phyloP scores from a whole-genome alignment of 1,140 invertebrate genomes.

The Sipha flava region DNA sequence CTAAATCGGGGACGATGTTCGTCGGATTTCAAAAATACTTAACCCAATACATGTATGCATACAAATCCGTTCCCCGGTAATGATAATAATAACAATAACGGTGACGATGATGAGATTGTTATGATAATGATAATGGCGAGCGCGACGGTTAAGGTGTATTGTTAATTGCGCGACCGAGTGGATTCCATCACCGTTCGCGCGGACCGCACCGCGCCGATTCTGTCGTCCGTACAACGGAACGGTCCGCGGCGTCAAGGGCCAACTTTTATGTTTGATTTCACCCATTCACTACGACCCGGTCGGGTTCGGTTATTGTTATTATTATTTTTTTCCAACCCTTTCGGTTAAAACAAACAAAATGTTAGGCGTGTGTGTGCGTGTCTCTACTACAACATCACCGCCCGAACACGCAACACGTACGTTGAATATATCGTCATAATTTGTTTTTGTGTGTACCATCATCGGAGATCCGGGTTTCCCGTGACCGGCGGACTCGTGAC shows the following conservation, averaged over 20 bases:
- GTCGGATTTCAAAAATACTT: too few relatives aligned
- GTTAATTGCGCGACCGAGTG: too few relatives aligned
- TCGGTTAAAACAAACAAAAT: neutral
- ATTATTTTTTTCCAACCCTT: neutral
- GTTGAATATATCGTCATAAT: slow-evolving; percentile 32
- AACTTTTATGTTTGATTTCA: too few relatives aligned
- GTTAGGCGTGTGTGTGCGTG: neutral
- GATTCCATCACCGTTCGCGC: too few relatives aligned
- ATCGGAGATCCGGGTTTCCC: neutral
- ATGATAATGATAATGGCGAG: neutral
- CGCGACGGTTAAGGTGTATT: too few relatives aligned
- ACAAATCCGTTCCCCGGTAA: neutral
- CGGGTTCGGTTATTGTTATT: neutral
- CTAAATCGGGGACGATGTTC: too few relatives aligned
- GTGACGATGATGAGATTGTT: neutral
- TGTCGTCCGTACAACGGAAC: too few relatives aligned
- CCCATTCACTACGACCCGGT: too few relatives aligned
- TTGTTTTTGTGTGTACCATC: slow-evolving; percentile 5
- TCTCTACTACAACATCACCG: neutral
- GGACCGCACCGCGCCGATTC: too few relatives aligned
- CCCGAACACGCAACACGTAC: slow-evolving; percentile 18
- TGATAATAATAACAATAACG: neutral
- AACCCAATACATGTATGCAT: too few relatives aligned
- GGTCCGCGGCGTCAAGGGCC: too few relatives aligned
- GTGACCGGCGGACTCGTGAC: neutral